A percentile compares a stretch with the other conserved stretches of the same genome.
phyloP scores from a whole-genome alignment of 1,140 invertebrate genomes.

The Platorchestia sp. region DNA sequence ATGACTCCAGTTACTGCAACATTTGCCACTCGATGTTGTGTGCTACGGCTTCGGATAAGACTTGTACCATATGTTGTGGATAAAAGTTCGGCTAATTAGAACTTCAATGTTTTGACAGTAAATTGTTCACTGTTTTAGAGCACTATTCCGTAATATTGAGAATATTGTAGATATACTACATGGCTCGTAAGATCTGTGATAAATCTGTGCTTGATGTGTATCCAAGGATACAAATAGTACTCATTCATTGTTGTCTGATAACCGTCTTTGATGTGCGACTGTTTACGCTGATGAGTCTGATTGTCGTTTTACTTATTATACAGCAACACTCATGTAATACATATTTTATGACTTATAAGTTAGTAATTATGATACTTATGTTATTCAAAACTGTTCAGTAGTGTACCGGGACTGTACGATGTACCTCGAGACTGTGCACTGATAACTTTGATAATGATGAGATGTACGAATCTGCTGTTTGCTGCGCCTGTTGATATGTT shows the following conservation, averaged over 20 bases:
- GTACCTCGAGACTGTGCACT: too few relatives aligned
- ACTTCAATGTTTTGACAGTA: background rate
- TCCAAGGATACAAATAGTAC: background rate
- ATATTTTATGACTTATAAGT: background rate
- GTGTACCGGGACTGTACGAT: too few relatives aligned
- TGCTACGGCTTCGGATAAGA: background rate
- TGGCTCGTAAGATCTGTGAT: background rate
- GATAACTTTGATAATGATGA: too few relatives aligned
- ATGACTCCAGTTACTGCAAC: background rate
- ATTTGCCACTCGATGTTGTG: background rate
- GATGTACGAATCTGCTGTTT: too few relatives aligned
- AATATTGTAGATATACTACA: background rate
- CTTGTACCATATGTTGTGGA: background rate
- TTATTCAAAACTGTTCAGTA: too few relatives aligned
- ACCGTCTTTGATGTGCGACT: background rate
- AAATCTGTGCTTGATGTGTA: background rate
- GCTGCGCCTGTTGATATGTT: too few relatives aligned
- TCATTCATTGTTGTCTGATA: background rate
- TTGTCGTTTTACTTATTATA: background rate
- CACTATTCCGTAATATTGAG: background rate
- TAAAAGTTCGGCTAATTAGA: background rate
- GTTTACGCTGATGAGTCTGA: background rate
- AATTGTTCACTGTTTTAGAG: background rate
- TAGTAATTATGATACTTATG: too few relatives aligned
- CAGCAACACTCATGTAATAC: background rate